phyloP scores from a whole-genome alignment of 2,113 vertebrate species.

The Edolisoma coerulescens region DNA sequence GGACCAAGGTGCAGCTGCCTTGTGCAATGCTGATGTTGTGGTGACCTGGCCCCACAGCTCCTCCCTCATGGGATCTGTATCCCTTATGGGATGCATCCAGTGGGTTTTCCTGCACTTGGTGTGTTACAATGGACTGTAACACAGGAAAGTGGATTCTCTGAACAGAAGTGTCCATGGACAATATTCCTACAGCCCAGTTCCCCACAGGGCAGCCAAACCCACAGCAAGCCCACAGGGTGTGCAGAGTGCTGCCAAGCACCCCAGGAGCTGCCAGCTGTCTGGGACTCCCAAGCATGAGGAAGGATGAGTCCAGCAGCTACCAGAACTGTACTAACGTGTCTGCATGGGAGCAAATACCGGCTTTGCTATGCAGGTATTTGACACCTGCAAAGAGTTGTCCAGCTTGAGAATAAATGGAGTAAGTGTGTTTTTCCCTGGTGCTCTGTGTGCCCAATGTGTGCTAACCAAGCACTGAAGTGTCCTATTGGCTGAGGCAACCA shows the following conservation, averaged over 20 bases:
- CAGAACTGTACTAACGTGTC: accelerated
- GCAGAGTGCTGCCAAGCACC: neutral
- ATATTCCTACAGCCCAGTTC: neutral
- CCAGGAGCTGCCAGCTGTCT: neutral
- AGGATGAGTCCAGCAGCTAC: neutral
- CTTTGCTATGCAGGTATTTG: accelerated
- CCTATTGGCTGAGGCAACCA: neutral
- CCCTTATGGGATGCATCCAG: accelerated
- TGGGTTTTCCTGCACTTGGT: neutral
- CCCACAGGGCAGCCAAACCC: neutral
- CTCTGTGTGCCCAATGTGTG: neutral
- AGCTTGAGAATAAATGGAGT: neutral
- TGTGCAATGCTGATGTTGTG: neutral
- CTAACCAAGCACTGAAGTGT: neutral
- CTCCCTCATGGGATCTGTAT: accelerated
- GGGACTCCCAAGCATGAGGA: accelerated
- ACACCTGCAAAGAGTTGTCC: neutral
- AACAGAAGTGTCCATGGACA: neutral
- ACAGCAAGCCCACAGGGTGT: neutral
- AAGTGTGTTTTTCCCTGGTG: neutral
- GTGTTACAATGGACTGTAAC: too few relatives aligned
- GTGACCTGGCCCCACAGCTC: neutral
- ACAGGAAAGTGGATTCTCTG: too few relatives aligned
- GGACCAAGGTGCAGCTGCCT: neutral
- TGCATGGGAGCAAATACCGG: neutral